These are phyloP conservation scores for Trematocara marginatum DNA, from an alignment of 2,113 vertebrate species.

Conservation along the genomic window DNA sequence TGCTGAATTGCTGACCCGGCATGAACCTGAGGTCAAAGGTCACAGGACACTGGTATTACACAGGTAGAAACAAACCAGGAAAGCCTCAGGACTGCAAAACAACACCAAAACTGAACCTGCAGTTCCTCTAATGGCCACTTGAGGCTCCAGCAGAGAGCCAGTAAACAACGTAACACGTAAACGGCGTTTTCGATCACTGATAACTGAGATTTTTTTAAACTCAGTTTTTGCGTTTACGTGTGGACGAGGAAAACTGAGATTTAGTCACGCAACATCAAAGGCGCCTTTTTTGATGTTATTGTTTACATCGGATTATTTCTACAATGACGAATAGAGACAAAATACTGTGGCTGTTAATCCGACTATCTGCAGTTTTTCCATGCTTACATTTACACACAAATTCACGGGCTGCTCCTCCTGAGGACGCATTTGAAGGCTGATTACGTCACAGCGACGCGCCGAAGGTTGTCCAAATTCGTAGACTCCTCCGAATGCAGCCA, in stretches of 20 bases:
- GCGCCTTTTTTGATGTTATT: fast-evolving
- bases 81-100: neutral
- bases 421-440: too few relatives aligned
- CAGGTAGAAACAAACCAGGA: neutral
- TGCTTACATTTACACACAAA: neutral
- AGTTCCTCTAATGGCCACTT: neutral
- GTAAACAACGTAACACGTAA: neutral
- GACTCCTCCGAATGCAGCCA: too few relatives aligned
- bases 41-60: neutral
- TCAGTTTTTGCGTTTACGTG: fast-evolving
- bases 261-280: neutral
- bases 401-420: too few relatives aligned
- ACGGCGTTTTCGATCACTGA: neutral
- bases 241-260: fast-evolving
- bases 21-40: constrained; percentile 73
- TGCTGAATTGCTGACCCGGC: constrained; percentile 89
- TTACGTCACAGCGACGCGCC: too few relatives aligned
- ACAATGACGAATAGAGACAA: fast-evolving
- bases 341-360: fast-evolving
- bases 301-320: neutral
- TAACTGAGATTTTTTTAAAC: fast-evolving
- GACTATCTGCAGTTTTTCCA: fast-evolving
- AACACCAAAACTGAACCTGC: neutral
- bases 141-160: neutral
- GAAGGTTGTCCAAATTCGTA: too few relatives aligned